These are phyloP conservation scores for Heliothis virescens DNA, from an alignment of 1,140 invertebrate species.

Conservation along the genomic window DNA sequence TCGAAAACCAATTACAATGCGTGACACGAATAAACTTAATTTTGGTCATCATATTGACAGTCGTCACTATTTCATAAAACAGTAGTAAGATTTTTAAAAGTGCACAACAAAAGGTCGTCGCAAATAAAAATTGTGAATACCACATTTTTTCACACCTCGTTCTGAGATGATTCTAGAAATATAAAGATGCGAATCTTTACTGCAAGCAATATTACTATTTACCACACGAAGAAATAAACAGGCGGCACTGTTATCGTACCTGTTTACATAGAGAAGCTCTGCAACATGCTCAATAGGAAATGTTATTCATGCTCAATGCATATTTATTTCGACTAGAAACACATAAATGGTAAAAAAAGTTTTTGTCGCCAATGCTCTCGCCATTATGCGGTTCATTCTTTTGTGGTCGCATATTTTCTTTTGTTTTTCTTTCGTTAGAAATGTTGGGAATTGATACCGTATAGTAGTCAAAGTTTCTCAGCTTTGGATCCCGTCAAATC, in stretches of 20 bases:
- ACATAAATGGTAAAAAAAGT: background rate
- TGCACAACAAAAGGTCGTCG: background rate
- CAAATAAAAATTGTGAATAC: background rate
- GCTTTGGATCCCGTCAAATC: too few relatives aligned
- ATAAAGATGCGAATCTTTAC: background rate
- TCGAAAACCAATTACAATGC: too few relatives aligned
- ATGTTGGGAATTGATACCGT: too few relatives aligned
- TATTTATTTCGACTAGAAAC: background rate
- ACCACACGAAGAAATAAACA: slow-evolving; percentile 22
- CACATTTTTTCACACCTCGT: background rate
- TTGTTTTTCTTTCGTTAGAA: too few relatives aligned
- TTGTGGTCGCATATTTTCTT: too few relatives aligned
- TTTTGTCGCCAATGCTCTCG: too few relatives aligned
- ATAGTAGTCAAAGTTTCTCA: too few relatives aligned
- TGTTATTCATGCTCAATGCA: background rate
- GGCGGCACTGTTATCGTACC: background rate
- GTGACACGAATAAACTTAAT: too few relatives aligned
- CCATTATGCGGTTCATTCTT: too few relatives aligned
- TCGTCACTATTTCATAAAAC: too few relatives aligned
- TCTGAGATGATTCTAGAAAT: background rate
- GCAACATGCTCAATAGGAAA: background rate
- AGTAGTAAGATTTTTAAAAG: too few relatives aligned
- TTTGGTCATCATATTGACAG: too few relatives aligned
- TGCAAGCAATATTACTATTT: background rate
- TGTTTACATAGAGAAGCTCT: background rate